phyloP scores from a whole-genome alignment of 2,113 vertebrate species.

The Laticauda colubrina region DNA sequence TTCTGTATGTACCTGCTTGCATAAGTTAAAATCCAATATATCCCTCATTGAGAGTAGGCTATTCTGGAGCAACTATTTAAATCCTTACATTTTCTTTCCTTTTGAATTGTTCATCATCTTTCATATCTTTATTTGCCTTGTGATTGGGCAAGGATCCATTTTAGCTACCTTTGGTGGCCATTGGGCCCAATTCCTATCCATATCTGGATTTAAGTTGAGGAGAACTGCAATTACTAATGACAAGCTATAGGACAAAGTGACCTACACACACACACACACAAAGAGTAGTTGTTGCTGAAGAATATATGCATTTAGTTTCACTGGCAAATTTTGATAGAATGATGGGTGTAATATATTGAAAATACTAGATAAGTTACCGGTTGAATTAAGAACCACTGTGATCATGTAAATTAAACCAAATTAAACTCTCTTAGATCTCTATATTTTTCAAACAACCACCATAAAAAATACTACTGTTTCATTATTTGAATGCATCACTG shows the following conservation, averaged over 20 bases:
- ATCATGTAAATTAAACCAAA: constrained; percentile 14
- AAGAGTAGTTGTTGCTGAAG: background rate
- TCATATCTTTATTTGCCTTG: background rate
- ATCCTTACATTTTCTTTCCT: background rate
- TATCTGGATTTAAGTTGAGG: background rate
- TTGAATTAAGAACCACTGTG: constrained; percentile 41
- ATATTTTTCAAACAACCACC: constrained; percentile 12
- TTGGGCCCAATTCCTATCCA: background rate
- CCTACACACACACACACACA: background rate
- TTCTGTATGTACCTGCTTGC: background rate
- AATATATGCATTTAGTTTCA: background rate
- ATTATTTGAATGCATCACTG: background rate
- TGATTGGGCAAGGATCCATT: background rate
- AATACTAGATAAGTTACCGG: constrained; percentile 34
- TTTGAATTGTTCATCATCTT: background rate
- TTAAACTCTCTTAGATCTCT: constrained; percentile 29
- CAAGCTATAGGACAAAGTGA: background rate
- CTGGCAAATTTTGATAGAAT: constrained; percentile 19
- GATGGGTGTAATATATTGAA: background rate
- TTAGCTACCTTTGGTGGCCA: background rate
- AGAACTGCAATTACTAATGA: background rate
- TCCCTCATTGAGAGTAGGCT: background rate
- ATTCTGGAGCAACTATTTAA: background rate
- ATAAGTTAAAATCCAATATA: background rate
- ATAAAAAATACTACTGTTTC: background rate